Evolutionary conservation across 2,797 vertebrate species (phyloP), one percentile per base, ranked within the genome.

Genomic region (Tenualosa thibaudeaui): DNA sequence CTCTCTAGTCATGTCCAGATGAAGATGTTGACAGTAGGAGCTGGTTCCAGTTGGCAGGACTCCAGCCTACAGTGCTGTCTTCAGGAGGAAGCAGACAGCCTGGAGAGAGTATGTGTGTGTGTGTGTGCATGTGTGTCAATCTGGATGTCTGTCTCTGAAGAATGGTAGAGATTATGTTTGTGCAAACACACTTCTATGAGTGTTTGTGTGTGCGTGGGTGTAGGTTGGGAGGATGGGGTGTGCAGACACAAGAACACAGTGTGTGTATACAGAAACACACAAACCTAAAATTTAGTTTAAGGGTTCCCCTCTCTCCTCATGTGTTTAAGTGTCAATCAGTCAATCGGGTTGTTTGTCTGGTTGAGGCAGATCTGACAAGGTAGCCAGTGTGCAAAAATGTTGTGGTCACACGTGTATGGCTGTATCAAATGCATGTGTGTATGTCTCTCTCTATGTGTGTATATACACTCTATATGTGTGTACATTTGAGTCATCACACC

Each of bases 21-120:
- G 90, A 94, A 94, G 92, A 94, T 91, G 91, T 93, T 91, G 91
- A 92, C 90, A 91, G 90, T 68, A 84, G 68, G 87, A 92, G 91
- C 90, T 87, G 92, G 91, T 93, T 93, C 92, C 90, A 92, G 89
- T 91, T 94, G 93, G 92, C 88, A 81, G 82, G 85, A 81, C 4
- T 89, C 87, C 92, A 89, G 90, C 40, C 12, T 88, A 83, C 89
- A 90, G 90, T 51, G 62, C 86, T 85, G 87, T 81, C 90, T 88
- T 85, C 46, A 19, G 88, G 49, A 89, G 82, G 3, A 85, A 58
- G 83, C 0, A 87, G 82, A 53, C 56, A 68, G 85, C 58, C 81
- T 5, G 24, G 22, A 12, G 75, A 0, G 53, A 9, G 81, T 50
- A 13, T 65, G 56, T 81, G 75, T 84, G 53, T 82, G 40, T 58